A percentile compares a stretch with the other conserved stretches of the same genome.
Conservation (phyloP, 2,797 vertebrate genomes). For the Oceanodroma leucorhoa region DNA sequence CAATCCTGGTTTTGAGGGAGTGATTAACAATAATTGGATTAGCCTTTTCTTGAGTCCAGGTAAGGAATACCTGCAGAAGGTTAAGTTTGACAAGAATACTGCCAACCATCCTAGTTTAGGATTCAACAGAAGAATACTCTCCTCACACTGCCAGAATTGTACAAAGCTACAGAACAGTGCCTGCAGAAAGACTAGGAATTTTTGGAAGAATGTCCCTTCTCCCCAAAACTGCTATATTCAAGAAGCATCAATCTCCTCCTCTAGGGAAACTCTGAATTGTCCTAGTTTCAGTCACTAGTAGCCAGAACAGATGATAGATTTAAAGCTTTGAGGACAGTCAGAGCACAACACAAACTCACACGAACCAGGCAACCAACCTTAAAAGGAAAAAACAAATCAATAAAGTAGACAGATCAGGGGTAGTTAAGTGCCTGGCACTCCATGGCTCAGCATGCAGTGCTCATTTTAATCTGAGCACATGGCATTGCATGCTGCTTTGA, state of each 20-base stretch:
- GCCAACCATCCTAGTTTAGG: neutral
- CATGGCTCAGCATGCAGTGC: neutral
- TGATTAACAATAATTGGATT: neutral
- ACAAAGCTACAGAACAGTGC: neutral
- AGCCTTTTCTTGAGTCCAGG: neutral
- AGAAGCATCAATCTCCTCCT: neutral
- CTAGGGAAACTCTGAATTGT: neutral
- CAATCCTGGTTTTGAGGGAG: neutral
- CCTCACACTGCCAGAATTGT: neutral
- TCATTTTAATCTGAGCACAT: constrained; percentile 24
- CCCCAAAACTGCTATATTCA: neutral
- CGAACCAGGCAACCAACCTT: neutral
- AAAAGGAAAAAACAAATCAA: constrained; percentile 32
- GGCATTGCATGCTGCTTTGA: constrained; percentile 11
- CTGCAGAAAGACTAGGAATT: neutral
- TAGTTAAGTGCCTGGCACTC: constrained; percentile 17
- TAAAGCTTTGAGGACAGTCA: neutral
- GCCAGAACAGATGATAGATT: neutral
- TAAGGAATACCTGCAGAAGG: neutral
- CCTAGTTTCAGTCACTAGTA: neutral
- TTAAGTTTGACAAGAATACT: neutral
- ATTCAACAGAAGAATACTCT: neutral
- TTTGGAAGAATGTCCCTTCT: neutral
- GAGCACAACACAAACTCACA: neutral
- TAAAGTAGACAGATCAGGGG: neutral